These are phyloP conservation scores for Enteromius treurensis DNA, from an alignment of 2,797 vertebrate species.

Conservation along the genomic window DNA sequence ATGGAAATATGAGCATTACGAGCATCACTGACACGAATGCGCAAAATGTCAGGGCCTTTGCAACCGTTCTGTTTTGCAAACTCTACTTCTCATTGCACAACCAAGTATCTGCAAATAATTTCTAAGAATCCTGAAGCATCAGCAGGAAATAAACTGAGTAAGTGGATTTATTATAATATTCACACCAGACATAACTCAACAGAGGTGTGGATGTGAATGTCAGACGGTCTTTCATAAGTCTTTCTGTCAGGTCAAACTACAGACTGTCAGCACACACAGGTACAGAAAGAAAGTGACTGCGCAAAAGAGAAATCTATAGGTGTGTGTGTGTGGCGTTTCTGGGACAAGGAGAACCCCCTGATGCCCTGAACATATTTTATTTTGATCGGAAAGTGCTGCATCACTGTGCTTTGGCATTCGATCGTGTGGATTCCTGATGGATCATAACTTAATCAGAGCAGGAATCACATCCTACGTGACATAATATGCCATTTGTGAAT, in stretches of 20 bases:
- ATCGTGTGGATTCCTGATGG: conserved; percentile 58
- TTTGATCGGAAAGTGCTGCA: conserved; percentile 38
- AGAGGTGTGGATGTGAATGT: conserved; percentile 9
- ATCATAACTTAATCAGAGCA: conserved; percentile 67
- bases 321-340: not conserved
- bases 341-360: conserved; percentile 27
- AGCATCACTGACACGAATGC: conserved; percentile 2
- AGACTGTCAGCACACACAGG: not conserved
- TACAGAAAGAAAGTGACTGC: conserved; percentile 11
- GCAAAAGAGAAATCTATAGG: not conserved
- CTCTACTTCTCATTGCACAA: conserved; percentile 17
- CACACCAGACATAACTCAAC: conserved; percentile 30
- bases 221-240: conserved; percentile 20
- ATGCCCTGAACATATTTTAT: conserved; percentile 43
- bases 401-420: conserved; percentile 36
- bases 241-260: conserved; percentile 30
- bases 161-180: conserved; percentile 37
- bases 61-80: conserved; percentile 8
- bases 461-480: conserved; percentile 57
- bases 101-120: conserved; percentile 37
- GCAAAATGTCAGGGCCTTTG: not conserved
- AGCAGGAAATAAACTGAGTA: conserved; percentile 38
- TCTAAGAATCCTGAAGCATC: conserved; percentile 30
- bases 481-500: conserved; percentile 70
- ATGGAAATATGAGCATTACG: not conserved